Evolutionary conservation across 2,113 vertebrate genomes (phyloP).

Genomic region (Trachemys scripta): DNA sequence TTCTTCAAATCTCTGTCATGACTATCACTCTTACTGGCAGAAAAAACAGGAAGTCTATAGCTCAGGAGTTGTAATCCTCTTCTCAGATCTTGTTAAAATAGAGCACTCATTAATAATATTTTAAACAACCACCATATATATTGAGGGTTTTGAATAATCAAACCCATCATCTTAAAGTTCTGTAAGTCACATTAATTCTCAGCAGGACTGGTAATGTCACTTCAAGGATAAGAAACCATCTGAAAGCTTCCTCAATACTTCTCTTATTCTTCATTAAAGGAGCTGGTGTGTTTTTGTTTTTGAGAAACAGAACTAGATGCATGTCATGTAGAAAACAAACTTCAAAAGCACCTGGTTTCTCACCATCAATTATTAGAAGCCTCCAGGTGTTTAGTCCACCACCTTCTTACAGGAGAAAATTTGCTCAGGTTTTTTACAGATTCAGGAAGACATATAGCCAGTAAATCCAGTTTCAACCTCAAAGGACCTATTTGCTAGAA

Average conservation of each 20-base stretch:
- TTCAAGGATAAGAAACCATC: slow-evolving; percentile 36
- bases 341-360: slow-evolving; percentile 40
- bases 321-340: slow-evolving; percentile 61
- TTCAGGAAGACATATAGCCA: slow-evolving; percentile 42
- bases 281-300: slow-evolving; percentile 52
- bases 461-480: slow-evolving; percentile 58
- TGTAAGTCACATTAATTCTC: slow-evolving; percentile 59
- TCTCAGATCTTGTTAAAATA: slow-evolving; percentile 39
- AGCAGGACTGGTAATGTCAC: background rate
- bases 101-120: slow-evolving; percentile 29
- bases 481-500: slow-evolving; percentile 33
- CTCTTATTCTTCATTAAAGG: slow-evolving; percentile 41
- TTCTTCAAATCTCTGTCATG: background rate
- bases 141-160: slow-evolving; percentile 42
- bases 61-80: slow-evolving; percentile 1
- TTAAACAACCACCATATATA: slow-evolving; percentile 34
- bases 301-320: slow-evolving; percentile 33
- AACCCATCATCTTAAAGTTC: slow-evolving; percentile 47
- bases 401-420: slow-evolving; percentile 46
- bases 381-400: slow-evolving; percentile 47
- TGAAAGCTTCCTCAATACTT: slow-evolving; percentile 50
- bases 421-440: slow-evolving; percentile 48
- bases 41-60: background rate
- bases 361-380: slow-evolving; percentile 59
- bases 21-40: background rate